A percentile compares a stretch with the other conserved stretches of the same genome.
These are phyloP conservation scores for Hozukius guyotensis DNA, from an alignment of 2,797 vertebrate genomes.

Conservation along the genomic window DNA sequence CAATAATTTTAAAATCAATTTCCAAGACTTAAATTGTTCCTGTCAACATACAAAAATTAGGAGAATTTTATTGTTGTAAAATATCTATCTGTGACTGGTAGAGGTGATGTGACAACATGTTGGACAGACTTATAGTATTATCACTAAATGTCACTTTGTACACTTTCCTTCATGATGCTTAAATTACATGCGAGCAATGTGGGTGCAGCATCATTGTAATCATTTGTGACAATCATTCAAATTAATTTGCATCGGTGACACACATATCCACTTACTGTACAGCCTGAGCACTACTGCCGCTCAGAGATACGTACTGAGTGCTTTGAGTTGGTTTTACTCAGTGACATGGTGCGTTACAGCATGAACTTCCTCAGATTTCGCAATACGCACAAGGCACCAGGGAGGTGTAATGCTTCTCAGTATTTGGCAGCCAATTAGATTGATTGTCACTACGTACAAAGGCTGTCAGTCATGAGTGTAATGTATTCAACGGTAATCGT, in stretches of 20 bases:
- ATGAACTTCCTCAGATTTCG: conserved; percentile 30
- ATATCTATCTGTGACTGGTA: not conserved
- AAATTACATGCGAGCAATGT: not conserved
- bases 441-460: conserved; percentile 53
- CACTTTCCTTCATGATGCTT: not conserved
- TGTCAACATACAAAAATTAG: not conserved
- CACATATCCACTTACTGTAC: not conserved
- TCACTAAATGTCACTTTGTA: conserved; percentile 2
- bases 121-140: not conserved
- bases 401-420: conserved; percentile 20
- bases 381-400: conserved; percentile 4
- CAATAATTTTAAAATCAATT: not conserved
- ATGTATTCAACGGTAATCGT: conserved; percentile 60
- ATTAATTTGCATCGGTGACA: conserved; percentile 12
- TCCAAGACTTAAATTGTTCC: not conserved
- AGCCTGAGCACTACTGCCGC: not conserved
- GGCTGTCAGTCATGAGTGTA: conserved; percentile 47
- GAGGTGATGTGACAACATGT: not conserved
- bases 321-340: conserved; percentile 7
- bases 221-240: conserved; percentile 10
- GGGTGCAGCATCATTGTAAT: not conserved
- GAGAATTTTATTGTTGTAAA: not conserved
- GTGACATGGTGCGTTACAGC: conserved; percentile 8
- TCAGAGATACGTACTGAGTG: conserved; percentile 20
- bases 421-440: conserved; percentile 48